Percentiles rank a stretch among this genome's conserved stretches.
Conservation (phyloP, 2,888 invertebrate genomes). For the Lochmaea crataegi region DNA sequence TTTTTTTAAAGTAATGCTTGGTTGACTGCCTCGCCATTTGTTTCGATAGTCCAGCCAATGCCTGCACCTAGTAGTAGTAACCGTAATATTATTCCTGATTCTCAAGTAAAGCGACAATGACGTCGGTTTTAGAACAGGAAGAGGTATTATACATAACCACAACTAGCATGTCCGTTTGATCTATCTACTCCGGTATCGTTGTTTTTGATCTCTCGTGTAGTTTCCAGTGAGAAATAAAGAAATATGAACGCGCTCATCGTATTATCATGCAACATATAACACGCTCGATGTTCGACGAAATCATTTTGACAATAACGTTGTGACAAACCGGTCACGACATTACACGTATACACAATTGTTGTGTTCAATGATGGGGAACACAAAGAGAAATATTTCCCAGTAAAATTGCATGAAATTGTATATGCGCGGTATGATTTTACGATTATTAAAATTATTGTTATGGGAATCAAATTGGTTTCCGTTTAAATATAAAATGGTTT, state of each 20-base stretch:
- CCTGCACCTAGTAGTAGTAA: conserved; percentile 26
- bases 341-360: conserved; percentile 45
- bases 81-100: conserved; percentile 40
- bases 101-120: conserved; percentile 43
- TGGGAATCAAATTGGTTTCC: neutral
- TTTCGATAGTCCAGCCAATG: conserved; percentile 8
- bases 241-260: conserved; percentile 50
- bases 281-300: conserved; percentile 56
- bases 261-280: conserved; percentile 57
- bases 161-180: conserved; percentile 52
- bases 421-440: neutral
- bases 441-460: neutral
- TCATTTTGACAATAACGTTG: conserved; percentile 48
- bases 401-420: conserved; percentile 33
- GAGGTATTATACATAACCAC: conserved; percentile 43
- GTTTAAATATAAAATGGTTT: neutral
- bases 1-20: neutral
- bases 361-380: conserved; percentile 44
- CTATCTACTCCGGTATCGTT: conserved; percentile 43
- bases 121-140: conserved; percentile 44
- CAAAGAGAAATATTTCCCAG: conserved; percentile 42
- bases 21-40: neutral
- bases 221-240: conserved; percentile 49
- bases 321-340: conserved; percentile 52
- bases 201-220: conserved; percentile 49